phyloP scores from a whole-genome alignment of 2,113 vertebrate species.

The Periophthalmus modestus region DNA sequence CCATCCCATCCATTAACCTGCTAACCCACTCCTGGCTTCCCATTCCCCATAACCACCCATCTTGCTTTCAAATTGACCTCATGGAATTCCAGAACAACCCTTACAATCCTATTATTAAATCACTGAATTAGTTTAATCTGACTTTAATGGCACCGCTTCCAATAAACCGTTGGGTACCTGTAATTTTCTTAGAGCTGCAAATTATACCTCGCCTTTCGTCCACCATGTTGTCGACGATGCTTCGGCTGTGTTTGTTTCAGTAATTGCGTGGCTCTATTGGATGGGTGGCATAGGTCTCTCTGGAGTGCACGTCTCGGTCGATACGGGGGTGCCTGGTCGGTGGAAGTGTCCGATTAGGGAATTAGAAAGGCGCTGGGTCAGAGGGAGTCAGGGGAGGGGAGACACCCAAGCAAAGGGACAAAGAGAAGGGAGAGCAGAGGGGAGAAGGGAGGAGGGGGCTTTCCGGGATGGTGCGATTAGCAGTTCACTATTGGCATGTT shows the following conservation, averaged over 20 bases:
- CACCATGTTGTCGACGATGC: constrained; percentile 13
- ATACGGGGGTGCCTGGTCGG: constrained; percentile 46
- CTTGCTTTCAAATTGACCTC: constrained; percentile 6
- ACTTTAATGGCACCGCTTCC: constrained; percentile 62
- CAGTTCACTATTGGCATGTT: background rate
- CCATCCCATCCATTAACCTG: background rate
- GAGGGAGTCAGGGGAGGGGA: constrained; percentile 18
- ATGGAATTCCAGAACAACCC: constrained; percentile 32
- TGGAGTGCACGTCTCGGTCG: constrained; percentile 25
- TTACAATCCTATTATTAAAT: constrained; percentile 47
- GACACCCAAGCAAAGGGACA: constrained; percentile 4
- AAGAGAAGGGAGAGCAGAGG: background rate
- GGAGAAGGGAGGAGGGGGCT: background rate
- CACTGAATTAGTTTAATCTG: constrained; percentile 69
- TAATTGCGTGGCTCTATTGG: constrained; percentile 54
- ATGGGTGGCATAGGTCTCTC: constrained; percentile 53
- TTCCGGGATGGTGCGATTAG: constrained; percentile 24
- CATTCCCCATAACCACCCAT: background rate
- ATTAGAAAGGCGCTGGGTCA: constrained; percentile 45
- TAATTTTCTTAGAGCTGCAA: constrained; percentile 58
- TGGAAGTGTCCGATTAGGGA: constrained; percentile 68
- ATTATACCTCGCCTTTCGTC: constrained; percentile 47
- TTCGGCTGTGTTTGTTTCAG: constrained; percentile 38
- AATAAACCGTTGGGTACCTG: constrained; percentile 52
- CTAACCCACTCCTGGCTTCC: background rate